A percentile compares a stretch with the other conserved stretches of the same genome.
Evolutionary conservation across 2,797 vertebrate species (phyloP).

Genomic region (Odontamblyopus rebecca): DNA sequence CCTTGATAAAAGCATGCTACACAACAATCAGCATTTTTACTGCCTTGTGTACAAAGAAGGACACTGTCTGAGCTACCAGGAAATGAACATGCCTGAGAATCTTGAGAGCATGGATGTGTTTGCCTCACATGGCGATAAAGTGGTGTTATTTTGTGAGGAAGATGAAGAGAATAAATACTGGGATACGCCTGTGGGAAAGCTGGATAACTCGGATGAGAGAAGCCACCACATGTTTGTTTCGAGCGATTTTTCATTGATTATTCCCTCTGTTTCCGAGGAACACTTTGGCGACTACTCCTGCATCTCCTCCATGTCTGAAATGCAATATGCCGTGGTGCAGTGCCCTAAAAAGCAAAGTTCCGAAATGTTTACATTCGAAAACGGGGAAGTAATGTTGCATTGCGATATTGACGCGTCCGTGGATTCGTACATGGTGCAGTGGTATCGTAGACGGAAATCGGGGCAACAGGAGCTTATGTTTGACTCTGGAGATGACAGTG

Average conservation of each 20-base stretch:
- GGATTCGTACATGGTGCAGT: constrained; percentile 48
- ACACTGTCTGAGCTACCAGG: constrained; percentile 66
- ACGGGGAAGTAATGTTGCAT: constrained; percentile 25
- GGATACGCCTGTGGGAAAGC: constrained; percentile 67
- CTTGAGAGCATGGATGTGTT: constrained; percentile 43
- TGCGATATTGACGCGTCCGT: constrained; percentile 32
- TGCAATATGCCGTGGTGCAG: constrained; percentile 52
- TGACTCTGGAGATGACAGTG: constrained; percentile 35
- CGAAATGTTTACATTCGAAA: neutral
- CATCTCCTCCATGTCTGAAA: constrained; percentile 28
- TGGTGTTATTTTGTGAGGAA: constrained; percentile 59
- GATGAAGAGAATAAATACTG: constrained; percentile 52
- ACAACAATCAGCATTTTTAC: constrained; percentile 43
- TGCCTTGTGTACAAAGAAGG: constrained; percentile 62
- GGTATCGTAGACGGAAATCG: constrained; percentile 50
- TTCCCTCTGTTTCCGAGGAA: constrained; percentile 41
- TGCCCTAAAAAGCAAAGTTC: constrained; percentile 48
- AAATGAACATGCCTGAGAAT: constrained; percentile 33
- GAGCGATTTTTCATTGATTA: constrained; percentile 56
- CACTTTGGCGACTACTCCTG: constrained; percentile 69
- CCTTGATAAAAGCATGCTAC: constrained; percentile 37
- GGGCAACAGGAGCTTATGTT: constrained; percentile 39
- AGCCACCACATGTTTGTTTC: constrained; percentile 42
- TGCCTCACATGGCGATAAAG: constrained; percentile 58
- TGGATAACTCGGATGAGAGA: constrained; percentile 23